These are phyloP conservation scores for Rhizomys pruinosus DNA, from an alignment of 2,113 vertebrate species.

Conservation along the genomic window DNA sequence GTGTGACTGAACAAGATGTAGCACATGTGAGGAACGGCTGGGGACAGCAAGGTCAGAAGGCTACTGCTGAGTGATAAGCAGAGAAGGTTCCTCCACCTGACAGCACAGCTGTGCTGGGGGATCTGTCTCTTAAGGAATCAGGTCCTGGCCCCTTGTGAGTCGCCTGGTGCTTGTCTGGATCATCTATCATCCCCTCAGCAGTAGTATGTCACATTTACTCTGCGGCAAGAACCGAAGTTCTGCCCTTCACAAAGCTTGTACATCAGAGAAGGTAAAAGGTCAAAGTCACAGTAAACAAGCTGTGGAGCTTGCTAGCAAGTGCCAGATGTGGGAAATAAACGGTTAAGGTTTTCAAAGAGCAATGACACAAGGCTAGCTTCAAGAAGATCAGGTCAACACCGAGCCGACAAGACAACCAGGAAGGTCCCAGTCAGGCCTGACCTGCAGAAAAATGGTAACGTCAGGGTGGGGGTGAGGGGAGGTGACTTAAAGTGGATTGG, in stretches of 20 bases:
- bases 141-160: neutral
- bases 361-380: neutral
- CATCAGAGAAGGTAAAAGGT: conserved; percentile 31
- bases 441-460: neutral
- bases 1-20: neutral
- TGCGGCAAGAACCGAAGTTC: neutral
- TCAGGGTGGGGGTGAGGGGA: neutral
- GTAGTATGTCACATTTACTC: neutral
- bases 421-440: neutral
- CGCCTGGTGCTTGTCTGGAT: neutral
- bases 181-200: neutral
- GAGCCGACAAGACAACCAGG: neutral
- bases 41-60: conserved; percentile 1
- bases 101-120: neutral
- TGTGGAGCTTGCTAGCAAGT: neutral
- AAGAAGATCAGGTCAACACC: neutral
- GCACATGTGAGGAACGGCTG: neutral
- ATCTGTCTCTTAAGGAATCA: neutral
- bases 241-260: neutral
- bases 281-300: neutral
- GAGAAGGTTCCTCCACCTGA: conserved; percentile 8
- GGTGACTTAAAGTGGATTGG: neutral
- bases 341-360: neutral
- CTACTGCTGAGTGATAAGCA: neutral
- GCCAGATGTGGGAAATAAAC: neutral